A percentile compares a stretch with the other conserved stretches of the same genome.
Evolutionary conservation across 2,797 vertebrate genomes (phyloP).

Genomic region (Rousettus madagascariensis): DNA sequence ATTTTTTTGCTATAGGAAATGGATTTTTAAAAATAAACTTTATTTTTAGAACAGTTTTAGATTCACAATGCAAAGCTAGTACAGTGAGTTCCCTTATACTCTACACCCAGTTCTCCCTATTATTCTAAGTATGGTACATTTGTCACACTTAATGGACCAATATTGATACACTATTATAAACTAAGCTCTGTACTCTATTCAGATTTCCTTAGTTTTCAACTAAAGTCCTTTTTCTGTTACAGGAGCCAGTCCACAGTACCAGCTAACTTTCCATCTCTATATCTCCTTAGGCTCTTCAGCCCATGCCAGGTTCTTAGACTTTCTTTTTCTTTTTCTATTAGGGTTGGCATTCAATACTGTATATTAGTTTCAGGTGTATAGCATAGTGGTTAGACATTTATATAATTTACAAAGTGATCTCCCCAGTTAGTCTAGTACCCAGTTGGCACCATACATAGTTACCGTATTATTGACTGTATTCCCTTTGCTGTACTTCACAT

Average conservation of each 20-base stretch:
- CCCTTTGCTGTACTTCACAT: no score
- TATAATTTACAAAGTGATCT: no score
- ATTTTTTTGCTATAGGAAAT: slow-evolving; percentile 38
- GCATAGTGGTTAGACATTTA: no score
- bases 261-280: background rate
- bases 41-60: background rate
- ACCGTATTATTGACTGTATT: no score
- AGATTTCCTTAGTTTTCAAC: background rate
- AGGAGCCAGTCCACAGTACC: background rate
- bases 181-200: background rate
- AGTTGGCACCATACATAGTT: no score
- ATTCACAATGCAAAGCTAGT: background rate
- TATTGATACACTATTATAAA: background rate
- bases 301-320: background rate
- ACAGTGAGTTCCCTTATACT: background rate
- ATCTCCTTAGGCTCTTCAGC: background rate
- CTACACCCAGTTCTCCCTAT: background rate
- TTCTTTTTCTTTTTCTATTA: background rate
- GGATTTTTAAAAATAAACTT: background rate
- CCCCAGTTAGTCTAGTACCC: no score
- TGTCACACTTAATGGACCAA: background rate
- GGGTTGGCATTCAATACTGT: no score
- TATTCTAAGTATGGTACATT: background rate
- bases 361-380: no score
- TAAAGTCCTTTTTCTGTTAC: background rate